phyloP scores from a whole-genome alignment of 2,888 invertebrate species.

The Drosophila buzzatii region DNA sequence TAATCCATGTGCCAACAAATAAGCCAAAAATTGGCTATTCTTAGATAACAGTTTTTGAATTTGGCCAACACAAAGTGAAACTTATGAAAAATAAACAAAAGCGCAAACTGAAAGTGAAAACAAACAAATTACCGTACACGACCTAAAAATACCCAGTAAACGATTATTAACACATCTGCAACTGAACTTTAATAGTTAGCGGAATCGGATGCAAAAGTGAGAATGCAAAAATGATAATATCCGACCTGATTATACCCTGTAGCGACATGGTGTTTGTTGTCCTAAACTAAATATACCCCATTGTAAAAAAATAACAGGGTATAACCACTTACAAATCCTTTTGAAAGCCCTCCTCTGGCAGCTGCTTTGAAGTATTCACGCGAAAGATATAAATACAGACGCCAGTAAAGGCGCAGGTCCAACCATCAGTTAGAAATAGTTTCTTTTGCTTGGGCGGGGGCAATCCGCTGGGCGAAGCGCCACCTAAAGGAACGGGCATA shows the following conservation, averaged over 20 bases:
- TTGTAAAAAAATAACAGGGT: neutral
- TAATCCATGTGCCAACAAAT: slow-evolving; percentile 47
- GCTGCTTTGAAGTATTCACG: slow-evolving; percentile 92
- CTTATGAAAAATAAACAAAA: slow-evolving; percentile 50
- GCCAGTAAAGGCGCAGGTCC: slow-evolving; percentile 92
- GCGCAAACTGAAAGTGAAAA: slow-evolving; percentile 9
- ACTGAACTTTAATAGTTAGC: too few species aligned
- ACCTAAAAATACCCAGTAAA: neutral
- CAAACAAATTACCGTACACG: neutral
- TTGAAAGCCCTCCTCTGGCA: slow-evolving; percentile 97
- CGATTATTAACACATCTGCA: neutral
- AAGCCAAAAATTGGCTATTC: slow-evolving; percentile 39
- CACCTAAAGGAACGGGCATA: slow-evolving; percentile 50
- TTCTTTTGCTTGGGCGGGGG: slow-evolving; percentile 88
- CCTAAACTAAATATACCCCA: neutral
- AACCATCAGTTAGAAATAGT: slow-evolving; percentile 93
- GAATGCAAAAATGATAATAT: neutral
- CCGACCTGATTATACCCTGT: neutral
- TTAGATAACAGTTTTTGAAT: slow-evolving; percentile 41
- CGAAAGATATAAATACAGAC: slow-evolving; percentile 94
- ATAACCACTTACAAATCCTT: slow-evolving; percentile 89
- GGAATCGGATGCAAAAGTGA: neutral
- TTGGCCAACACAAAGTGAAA: slow-evolving; percentile 18
- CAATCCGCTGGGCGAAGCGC: slow-evolving; percentile 84
- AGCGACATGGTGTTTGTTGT: neutral